Evolutionary conservation across 2,888 invertebrate species (phyloP).

Genomic region (Venustoraphidia nigricollis): DNA sequence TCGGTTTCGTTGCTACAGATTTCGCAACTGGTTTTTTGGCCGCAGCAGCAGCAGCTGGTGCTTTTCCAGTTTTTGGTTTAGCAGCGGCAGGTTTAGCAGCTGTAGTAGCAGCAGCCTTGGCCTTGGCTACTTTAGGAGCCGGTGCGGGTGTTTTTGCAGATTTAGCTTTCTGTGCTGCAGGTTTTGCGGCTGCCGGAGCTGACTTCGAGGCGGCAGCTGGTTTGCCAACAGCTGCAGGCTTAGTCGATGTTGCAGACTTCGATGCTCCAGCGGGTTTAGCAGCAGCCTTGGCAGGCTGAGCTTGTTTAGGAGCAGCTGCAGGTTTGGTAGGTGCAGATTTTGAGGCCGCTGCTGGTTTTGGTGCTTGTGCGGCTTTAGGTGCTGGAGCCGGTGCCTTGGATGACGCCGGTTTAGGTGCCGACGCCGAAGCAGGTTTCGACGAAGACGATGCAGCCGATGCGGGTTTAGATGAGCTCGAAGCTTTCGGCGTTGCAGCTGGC

Average conservation of each 20-base stretch:
- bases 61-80: constrained; percentile 24
- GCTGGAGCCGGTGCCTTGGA: constrained; percentile 28
- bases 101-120: constrained; percentile 23
- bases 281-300: constrained; percentile 25
- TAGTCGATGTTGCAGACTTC: constrained; percentile 19
- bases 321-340: constrained; percentile 21
- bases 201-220: constrained; percentile 26
- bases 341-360: constrained; percentile 19
- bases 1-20: constrained; percentile 36
- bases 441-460: constrained; percentile 20
- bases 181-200: constrained; percentile 28
- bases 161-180: constrained; percentile 17
- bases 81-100: constrained; percentile 25
- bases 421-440: constrained; percentile 21
- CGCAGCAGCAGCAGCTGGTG: constrained; percentile 25
- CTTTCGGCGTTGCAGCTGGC: constrained; percentile 25
- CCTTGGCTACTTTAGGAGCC: constrained; percentile 19
- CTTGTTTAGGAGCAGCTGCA: constrained; percentile 13
- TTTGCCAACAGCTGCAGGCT: constrained; percentile 25
- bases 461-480: constrained; percentile 25
- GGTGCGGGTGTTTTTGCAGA: constrained; percentile 21
- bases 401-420: constrained; percentile 30
- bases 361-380: constrained; percentile 21
- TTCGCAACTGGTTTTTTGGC: constrained; percentile 22
- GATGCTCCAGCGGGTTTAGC: constrained; percentile 27